These are phyloP conservation scores for Philhelius pedissequus DNA, from an alignment of 2,888 invertebrate genomes.

Conservation along the genomic window DNA sequence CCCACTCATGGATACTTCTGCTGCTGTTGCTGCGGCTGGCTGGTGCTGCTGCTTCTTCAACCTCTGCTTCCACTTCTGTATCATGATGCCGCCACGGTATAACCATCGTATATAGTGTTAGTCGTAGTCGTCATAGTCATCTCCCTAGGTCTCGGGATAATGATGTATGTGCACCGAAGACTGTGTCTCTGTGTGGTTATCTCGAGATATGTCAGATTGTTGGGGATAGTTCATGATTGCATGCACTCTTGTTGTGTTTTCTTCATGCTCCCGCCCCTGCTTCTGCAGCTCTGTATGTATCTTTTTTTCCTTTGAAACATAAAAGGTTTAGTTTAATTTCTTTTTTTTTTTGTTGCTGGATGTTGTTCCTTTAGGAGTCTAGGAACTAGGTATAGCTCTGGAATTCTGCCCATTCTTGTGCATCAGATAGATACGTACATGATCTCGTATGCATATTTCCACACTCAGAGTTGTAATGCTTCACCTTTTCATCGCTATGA, in stretches of 20 bases:
- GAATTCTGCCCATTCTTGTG: conserved; percentile 63
- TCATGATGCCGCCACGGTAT: conserved; percentile 35
- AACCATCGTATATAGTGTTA: conserved; percentile 1
- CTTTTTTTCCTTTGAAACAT: conserved; percentile 5
- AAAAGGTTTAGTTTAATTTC: conserved; percentile 37
- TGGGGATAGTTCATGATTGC: conserved; percentile 64
- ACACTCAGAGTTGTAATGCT: conserved; percentile 60
- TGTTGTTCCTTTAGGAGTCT: too few relatives aligned
- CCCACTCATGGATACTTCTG: too few relatives aligned
- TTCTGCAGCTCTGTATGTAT: background rate
- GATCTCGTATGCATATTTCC: conserved; percentile 66
- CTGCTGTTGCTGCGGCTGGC: conserved; percentile 20
- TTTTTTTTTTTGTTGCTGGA: background rate
- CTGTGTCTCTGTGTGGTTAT: conserved; percentile 57
- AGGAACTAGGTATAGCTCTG: conserved; percentile 20
- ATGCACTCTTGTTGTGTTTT: conserved; percentile 65
- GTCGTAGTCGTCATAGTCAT: conserved; percentile 45
- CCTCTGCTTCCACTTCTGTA: conserved; percentile 54
- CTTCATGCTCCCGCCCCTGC: conserved; percentile 23
- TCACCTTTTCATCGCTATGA: conserved; percentile 53
- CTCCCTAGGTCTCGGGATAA: conserved; percentile 49
- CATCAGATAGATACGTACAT: conserved; percentile 57
- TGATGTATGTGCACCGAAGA: conserved; percentile 58
- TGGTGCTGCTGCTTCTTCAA: conserved; percentile 18
- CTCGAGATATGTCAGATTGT: conserved; percentile 63